Conservation (phyloP, 2,797 vertebrate species). For the Notolepis coatsorum region DNA sequence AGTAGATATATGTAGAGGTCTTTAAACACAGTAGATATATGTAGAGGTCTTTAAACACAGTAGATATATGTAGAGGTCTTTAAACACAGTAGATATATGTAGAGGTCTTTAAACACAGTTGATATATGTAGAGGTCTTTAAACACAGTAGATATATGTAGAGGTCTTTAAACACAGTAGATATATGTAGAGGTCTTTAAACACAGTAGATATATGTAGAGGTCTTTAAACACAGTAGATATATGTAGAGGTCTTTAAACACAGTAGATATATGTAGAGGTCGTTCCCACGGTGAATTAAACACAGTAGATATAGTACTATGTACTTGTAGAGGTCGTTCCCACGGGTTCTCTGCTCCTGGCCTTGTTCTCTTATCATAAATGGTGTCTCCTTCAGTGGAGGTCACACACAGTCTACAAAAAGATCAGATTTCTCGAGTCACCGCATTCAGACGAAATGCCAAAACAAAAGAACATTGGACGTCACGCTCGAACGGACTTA, state of each 20-base stretch:
- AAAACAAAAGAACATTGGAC: constrained; percentile 48
- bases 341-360: constrained; percentile 62
- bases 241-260: too few relatives aligned
- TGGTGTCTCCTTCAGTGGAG: constrained; percentile 62
- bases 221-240: constrained; percentile 70
- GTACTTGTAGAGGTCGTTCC: constrained; percentile 76
- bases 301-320: constrained; percentile 71
- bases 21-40: constrained; percentile 71
- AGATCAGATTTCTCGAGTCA: constrained; percentile 60
- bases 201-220: too few relatives aligned
- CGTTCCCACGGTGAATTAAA: constrained; percentile 27
- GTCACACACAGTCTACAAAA: constrained; percentile 68
- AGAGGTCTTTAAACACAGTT: too few relatives aligned
- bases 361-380: constrained; percentile 75
- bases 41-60: too few relatives aligned
- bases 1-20: too few relatives aligned
- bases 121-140: too few relatives aligned
- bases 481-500: too few relatives aligned
- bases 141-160: constrained; percentile 60
- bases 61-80: too few relatives aligned
- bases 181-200: too few relatives aligned
- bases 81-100: constrained; percentile 71
- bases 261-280: too few relatives aligned
- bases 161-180: constrained; percentile 66
- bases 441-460: constrained; percentile 39